Base-by-base conservation (phyloP, 2,888 invertebrate genomes). In the Dascillus cervinus region DNA sequence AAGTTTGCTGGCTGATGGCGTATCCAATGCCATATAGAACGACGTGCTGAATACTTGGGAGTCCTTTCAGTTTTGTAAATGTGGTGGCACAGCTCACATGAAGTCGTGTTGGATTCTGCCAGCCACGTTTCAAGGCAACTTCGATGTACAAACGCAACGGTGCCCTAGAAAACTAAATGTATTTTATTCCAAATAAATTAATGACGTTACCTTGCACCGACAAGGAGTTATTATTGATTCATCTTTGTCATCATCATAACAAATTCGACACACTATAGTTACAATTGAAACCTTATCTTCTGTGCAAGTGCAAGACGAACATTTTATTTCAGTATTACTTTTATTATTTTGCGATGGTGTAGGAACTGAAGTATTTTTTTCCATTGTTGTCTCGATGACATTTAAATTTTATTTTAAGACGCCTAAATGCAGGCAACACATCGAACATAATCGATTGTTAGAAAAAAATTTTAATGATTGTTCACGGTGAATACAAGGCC, bases 61-160 rank as follows among this genome's bases (percentile, higher is more conserved):
- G 75, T 73, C 14, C 81, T 71, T 46, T 71, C 68, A 0, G 81
- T 77, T n/a, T 67, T 60, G 51, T 81, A 85, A 27, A 70, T 63
- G 25, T 76, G 73, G 11, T 79, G 76, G 57, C 86, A 86, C 11
- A 86, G 67, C 55, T 86, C 85, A 54, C 86, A 86, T 15, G 68
- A 66, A 4, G 75, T 76, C 37, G 75, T 73, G 14, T 82, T 79
- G 2, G 80, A 78, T 54, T 82, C 80, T 2, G 81, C 80, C 20
- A 85, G 64, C 85, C 85, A 86, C 29, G 72, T 71, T 60, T 85
- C 83, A 46, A 85, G 62, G 55, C 85, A 86, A 34, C 73, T 72
- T 2, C 79, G 71, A 58, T 84, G 83, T 6, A 83, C 76, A 31
- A 79, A 70, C 1, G 82, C 83, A 43, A 84, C 77, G 2, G 81